Base-by-base conservation (phyloP, 2,888 invertebrate species). In the Lamproptera curius region DNA sequence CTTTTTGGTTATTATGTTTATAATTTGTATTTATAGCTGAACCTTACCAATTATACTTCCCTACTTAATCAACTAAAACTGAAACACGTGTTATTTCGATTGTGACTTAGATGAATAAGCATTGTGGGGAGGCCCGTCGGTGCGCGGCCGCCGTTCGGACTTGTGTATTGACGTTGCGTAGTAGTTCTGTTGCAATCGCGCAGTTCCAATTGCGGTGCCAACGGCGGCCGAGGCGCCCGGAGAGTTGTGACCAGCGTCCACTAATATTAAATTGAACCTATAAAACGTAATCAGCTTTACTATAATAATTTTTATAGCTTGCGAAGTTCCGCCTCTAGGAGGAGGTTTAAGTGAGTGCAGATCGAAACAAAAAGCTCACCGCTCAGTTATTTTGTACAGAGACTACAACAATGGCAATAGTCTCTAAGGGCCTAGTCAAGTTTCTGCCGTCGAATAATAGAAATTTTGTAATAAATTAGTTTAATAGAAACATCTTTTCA, bases 381-480 rank as follows among this genome's bases (percentile, higher is more conserved):
- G 17, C 31, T 42, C 16, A 33, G 16, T 37, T 16, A 13, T 42
- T 37, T 38, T 47, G 42, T 42, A 42, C 37, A 13, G 10, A 33
- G 20, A 20, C 33, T 14, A 20, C 6, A 15, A 16, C 17, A 39
- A 34, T 16, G 42, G 31, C 20, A 37, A 37, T 47, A 42, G 42
- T 35, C 20, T 43, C 26, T 31, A 31, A 53, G 54, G 38, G 44
- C 51, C 53, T 52, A 55, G 57, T 56, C 57, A 53, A 51, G 41
- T 48, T 51, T 38, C 55, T 53, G 55, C 55, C 56, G 60, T 55
- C 58, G 47, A 55, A 53, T 58, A 55, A 59, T 65, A 62, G 61
- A 69, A 62, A 39, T 73, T 74, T 80, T 78, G 66, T 78, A 80
- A 73, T 80, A 80, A 80, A 80, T 65, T 59, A 62, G 70, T 78